Evolutionary conservation across 1,140 invertebrate genomes (phyloP).

Genomic region (Drusus annulatus): DNA sequence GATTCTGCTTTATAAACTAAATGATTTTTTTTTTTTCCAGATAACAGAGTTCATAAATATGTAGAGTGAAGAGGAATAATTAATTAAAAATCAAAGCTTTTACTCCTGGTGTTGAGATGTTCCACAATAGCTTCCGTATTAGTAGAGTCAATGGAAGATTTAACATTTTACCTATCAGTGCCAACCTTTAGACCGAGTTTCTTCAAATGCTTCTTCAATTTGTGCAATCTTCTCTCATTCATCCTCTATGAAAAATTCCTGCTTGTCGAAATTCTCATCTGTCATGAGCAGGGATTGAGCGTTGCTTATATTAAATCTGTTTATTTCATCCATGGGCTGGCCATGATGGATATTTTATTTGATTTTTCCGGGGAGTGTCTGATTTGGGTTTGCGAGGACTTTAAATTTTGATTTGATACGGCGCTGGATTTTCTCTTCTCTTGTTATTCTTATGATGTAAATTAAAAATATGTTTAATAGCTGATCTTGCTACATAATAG

Average conservation of each 20-base stretch:
- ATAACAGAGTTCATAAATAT: too few relatives aligned
- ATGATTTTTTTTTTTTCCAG: too few relatives aligned
- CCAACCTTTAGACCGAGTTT: constrained; percentile 71
- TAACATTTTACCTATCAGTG: too few relatives aligned
- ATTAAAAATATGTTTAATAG: too few relatives aligned
- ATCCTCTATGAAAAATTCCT: constrained; percentile 47
- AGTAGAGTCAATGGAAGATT: constrained; percentile 59
- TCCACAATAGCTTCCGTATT: constrained; percentile 58
- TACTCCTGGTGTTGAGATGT: constrained; percentile 52
- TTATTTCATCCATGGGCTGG: constrained; percentile 37
- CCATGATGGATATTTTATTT: constrained; percentile 38
- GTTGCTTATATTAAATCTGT: constrained; percentile 37
- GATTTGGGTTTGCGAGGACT: constrained; percentile 68
- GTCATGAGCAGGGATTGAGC: neutral
- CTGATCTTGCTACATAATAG: too few relatives aligned
- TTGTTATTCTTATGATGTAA: too few relatives aligned
- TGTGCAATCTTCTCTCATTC: constrained; percentile 63
- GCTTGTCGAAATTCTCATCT: neutral
- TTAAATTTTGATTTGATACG: constrained; percentile 74
- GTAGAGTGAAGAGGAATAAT: too few relatives aligned
- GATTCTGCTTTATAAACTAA: too few relatives aligned
- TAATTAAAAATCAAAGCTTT: constrained; percentile 37
- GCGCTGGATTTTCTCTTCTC: too few relatives aligned
- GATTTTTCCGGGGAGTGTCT: constrained; percentile 48
- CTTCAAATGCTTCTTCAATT: constrained; percentile 73